A percentile compares a stretch with the other conserved stretches of the same genome.
phyloP scores from a whole-genome alignment of 2,797 vertebrate species.

The Pseudochaenichthys georgianus region DNA sequence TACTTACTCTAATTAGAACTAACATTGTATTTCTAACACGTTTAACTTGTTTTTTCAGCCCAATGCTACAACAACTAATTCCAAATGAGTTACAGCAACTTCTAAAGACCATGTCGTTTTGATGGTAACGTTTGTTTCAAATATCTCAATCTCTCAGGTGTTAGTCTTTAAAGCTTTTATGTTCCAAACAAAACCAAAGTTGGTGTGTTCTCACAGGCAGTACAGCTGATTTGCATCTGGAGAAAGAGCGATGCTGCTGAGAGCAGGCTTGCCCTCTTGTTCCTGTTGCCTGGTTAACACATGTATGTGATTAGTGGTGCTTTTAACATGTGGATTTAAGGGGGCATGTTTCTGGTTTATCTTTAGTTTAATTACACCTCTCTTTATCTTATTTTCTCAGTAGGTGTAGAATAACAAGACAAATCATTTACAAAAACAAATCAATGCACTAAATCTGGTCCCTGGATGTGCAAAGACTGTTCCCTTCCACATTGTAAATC shows the following conservation, averaged over 20 bases:
- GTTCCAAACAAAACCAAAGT: conserved; percentile 1
- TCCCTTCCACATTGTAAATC: background rate
- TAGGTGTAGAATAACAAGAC: conserved; percentile 14
- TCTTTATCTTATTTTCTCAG: conserved; percentile 21
- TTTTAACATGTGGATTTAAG: conserved; percentile 14
- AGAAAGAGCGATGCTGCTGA: conserved; percentile 4
- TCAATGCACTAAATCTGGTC: conserved; percentile 21
- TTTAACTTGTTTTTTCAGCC: background rate
- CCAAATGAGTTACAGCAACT: background rate
- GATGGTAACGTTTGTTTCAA: background rate
- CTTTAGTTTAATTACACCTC: conserved; percentile 29
- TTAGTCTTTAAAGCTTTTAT: background rate
- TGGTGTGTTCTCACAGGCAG: background rate
- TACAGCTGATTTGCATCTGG: background rate
- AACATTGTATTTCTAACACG: background rate
- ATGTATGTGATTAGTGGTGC: conserved; percentile 15
- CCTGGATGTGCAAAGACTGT: conserved; percentile 1
- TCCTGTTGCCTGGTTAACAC: conserved; percentile 11
- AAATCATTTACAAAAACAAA: conserved; percentile 25
- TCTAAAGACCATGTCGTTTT: background rate
- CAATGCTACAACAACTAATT: background rate
- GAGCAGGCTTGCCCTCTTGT: conserved; percentile 6
- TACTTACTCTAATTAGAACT: background rate
- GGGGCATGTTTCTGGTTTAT: conserved; percentile 27
- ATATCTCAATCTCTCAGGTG: background rate